Evolutionary conservation across 1,140 invertebrate species (phyloP).

Genomic region (Aphis craccivora): DNA sequence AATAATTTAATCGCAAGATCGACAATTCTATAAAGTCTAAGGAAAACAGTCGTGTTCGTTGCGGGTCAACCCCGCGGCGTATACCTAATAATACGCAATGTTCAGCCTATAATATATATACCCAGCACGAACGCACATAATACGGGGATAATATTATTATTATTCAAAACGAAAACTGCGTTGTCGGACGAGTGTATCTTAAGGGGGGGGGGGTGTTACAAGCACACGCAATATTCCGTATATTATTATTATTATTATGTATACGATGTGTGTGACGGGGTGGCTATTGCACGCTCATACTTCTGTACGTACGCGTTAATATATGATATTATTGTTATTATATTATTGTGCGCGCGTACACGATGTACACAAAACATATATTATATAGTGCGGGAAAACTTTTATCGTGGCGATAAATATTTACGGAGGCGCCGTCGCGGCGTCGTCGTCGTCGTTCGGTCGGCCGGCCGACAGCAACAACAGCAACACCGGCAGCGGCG

Average conservation of each 20-base stretch:
- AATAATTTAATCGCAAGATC: neutral
- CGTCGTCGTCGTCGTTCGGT: neutral
- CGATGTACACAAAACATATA: too few relatives aligned
- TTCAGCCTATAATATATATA: neutral
- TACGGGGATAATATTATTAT: neutral
- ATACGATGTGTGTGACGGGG: neutral
- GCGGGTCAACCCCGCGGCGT: neutral
- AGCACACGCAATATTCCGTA: neutral
- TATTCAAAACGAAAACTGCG: neutral
- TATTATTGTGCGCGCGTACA: too few relatives aligned
- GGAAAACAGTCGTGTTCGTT: neutral
- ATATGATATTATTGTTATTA: too few relatives aligned
- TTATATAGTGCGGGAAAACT: neutral
- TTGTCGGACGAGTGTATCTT: neutral
- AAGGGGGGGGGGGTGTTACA: too few relatives aligned
- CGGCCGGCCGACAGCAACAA: neutral
- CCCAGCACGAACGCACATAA: neutral
- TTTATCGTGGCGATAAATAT: neutral
- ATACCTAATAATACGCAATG: neutral
- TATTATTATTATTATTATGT: neutral
- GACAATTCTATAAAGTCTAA: too few relatives aligned
- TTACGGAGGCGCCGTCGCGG: slow-evolving; percentile 32
- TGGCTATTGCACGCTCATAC: neutral
- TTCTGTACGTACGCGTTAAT: neutral
- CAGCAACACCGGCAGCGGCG: neutral